These are phyloP conservation scores for Coluber constrictor DNA, from an alignment of 2,797 vertebrate genomes.

Conservation along the genomic window DNA sequence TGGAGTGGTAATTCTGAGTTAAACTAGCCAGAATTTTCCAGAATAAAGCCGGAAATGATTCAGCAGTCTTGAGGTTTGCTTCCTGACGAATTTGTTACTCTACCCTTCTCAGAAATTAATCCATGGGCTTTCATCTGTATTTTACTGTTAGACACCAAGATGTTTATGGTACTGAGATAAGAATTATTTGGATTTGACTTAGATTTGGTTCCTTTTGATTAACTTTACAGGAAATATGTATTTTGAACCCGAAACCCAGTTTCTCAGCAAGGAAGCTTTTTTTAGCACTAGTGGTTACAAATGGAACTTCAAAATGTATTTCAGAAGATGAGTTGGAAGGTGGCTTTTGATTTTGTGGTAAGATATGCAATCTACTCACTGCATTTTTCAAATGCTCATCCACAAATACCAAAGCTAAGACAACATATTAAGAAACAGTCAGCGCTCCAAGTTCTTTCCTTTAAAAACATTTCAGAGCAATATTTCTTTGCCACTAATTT, in stretches of 20 bases:
- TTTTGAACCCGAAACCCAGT: slow-evolving; percentile 58
- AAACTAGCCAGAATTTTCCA: neutral
- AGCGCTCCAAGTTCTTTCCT: slow-evolving; percentile 58
- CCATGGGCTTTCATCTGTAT: neutral
- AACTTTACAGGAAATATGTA: slow-evolving; percentile 49
- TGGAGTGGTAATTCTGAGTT: neutral
- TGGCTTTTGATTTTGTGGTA: slow-evolving; percentile 40
- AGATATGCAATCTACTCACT: slow-evolving; percentile 1
- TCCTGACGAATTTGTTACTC: neutral
- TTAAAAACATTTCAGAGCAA: slow-evolving; percentile 63
- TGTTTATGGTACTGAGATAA: slow-evolving; percentile 28
- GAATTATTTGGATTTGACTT: slow-evolving; percentile 41
- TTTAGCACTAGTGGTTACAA: slow-evolving; percentile 43
- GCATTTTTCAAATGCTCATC: slow-evolving; percentile 34
- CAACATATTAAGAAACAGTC: slow-evolving; percentile 54
- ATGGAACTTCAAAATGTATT: slow-evolving; percentile 55
- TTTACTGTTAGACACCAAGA: slow-evolving; percentile 1
- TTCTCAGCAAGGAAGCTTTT: slow-evolving; percentile 59
- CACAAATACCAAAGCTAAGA: slow-evolving; percentile 41
- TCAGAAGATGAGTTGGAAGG: slow-evolving; percentile 42
- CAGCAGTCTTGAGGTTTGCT: neutral
- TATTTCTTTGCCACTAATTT: slow-evolving; percentile 64
- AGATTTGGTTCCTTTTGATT: slow-evolving; percentile 28
- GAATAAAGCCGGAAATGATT: neutral
- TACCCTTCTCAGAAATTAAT: neutral